Evolutionary conservation across 2,888 invertebrate species (phyloP).

Genomic region (Geotrupes spiniger): DNA sequence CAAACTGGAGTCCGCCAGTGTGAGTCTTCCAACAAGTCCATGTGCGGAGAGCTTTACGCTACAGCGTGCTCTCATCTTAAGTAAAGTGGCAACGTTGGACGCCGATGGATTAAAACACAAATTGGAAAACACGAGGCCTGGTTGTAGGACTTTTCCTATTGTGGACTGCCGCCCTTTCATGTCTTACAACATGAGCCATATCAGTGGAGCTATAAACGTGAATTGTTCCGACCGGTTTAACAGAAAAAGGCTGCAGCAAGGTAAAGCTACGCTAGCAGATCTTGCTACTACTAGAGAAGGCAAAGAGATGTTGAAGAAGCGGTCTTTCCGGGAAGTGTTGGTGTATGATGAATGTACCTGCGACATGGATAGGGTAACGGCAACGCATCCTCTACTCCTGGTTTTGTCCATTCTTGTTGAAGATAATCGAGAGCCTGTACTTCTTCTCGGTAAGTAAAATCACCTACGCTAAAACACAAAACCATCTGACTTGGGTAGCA

Average conservation of each 20-base stretch:
- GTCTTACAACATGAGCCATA: constrained; percentile 67
- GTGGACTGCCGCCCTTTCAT: constrained; percentile 69
- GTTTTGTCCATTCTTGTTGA: constrained; percentile 65
- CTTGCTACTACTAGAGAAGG: constrained; percentile 63
- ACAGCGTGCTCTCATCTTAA: constrained; percentile 53
- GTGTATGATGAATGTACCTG: constrained; percentile 68
- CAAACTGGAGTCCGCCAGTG: constrained; percentile 54
- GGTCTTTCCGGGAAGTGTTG: constrained; percentile 60
- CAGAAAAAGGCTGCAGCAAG: constrained; percentile 62
- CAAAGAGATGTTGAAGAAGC: constrained; percentile 59
- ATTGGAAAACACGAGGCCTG: constrained; percentile 43
- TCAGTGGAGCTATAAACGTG: constrained; percentile 66
- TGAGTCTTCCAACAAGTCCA: constrained; percentile 54
- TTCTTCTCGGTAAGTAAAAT: constrained; percentile 62
- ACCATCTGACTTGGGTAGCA: constrained; percentile 1
- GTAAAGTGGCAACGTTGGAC: constrained; percentile 54
- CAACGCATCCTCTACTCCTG: constrained; percentile 61
- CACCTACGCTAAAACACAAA: constrained; percentile 3
- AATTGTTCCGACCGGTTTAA: constrained; percentile 71
- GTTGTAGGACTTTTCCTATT: constrained; percentile 50
- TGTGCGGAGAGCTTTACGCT: constrained; percentile 56
- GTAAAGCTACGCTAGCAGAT: constrained; percentile 64
- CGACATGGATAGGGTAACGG: constrained; percentile 59
- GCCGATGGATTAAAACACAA: constrained; percentile 54
- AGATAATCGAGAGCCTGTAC: constrained; percentile 63